Evolutionary conservation across 2,888 invertebrate genomes (phyloP), one percentile per base, ranked within the genome.

Genomic region (Lucinisca nassula): DNA sequence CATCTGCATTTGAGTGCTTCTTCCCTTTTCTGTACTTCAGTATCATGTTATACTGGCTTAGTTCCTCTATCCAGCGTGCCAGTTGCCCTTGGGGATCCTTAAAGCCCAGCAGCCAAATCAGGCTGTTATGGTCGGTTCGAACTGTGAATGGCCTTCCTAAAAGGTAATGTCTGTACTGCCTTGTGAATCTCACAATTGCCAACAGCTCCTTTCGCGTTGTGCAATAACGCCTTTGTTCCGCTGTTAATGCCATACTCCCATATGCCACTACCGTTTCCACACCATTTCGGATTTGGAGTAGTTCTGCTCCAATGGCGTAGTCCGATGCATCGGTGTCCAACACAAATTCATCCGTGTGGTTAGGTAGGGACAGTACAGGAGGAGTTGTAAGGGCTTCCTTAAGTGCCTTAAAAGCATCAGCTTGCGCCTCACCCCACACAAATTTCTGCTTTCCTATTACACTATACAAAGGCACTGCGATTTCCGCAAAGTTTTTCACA

Each of bases 321-420:
- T 91, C 84, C 1, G 85, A 88, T 0, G 92, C 89, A 80, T 92
- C 90, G n/a, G 87, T 90, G 58, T 89, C 87, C 61, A 92, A 49
- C 0, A 92, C 83, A 49, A 92, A 90, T 14, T 10, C 30, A n/a
- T 80, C 90, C 0, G 67, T 30, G 1, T 27, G 32, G 17, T 79
- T 82, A 17, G 92, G 89, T 10, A 92, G 49, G 0, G 77, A 49
- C 21, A 91, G 61, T 0, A 90, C 85, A 35, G 84, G 85, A 40
- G 84, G 84, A 0, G 55, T 21, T 3, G 55, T 73, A n/a, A 91
- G 45, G 8, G 58, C 72, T 14, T n/a, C 2, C 61, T 83, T 88
- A 0, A 84, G 30, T 21, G 32, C 37, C 1, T 74, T 30, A 61
- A 86, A 90, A 0, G 88, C 82, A 14, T 72, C 21, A 38, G 79